Base-by-base conservation (phyloP, 2,888 invertebrate species). In the Hofmannophila pseudospretella region DNA sequence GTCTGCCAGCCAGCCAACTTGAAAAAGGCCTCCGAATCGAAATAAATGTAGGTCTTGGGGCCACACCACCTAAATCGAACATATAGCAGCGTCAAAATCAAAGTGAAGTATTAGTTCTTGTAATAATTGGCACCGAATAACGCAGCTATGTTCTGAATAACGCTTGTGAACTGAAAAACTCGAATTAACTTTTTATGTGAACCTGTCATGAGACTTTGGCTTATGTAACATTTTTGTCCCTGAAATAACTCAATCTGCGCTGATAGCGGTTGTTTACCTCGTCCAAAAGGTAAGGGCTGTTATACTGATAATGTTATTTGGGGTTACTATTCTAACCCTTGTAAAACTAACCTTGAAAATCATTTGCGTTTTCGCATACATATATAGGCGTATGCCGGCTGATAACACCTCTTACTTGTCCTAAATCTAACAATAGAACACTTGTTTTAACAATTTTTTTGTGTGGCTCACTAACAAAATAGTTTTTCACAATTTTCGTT, bases 171-270 rank as follows among this genome's bases (percentile, higher is more conserved):
- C 54, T n/a, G n/a, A n/a, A 54, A 54, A 49, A 56, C 60, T 57
- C 55, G 51, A 64, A 54, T 58, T 64, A 65, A 62, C 62, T 59
- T 48, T 59, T 53, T 50, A 60, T 57, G 55, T 53, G 32, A 47
- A 60, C 49, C 69, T 80, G 84, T 82, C 85, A 85, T 80, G 75
- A 71, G 79, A 75, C 64, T 64, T 50, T 47, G 45, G 67, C 85
- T 85, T 85, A 85, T 84, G 84, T 85, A 85, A 85, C 77, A 73
- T 67, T 72, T 75, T 62, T 72, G 64, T 67, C 64, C 61, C 67
- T 70, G 70, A 78, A 76, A 69, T 73, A 71, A 67, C 65, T 55
- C 52, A 20, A 30, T 70, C 59, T 56, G 55, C 52, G 62, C 65
- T 67, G 69, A 64, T 72, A 75, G 58, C 54, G 54, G 55, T 66